Conservation (phyloP, 2,113 vertebrate species). For the Caranx melampygus region DNA sequence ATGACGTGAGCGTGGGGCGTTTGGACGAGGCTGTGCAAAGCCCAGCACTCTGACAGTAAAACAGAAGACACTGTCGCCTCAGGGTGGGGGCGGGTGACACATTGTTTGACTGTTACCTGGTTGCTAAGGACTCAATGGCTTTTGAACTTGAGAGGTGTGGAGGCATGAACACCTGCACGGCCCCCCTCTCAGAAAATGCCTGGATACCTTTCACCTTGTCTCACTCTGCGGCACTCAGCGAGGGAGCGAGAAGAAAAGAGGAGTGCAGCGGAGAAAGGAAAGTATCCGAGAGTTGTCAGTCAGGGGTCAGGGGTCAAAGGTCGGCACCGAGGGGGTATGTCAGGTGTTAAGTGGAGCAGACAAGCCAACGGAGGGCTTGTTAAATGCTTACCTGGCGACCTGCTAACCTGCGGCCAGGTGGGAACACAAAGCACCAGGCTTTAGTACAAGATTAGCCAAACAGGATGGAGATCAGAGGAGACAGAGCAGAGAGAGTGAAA, state of each 20-base stretch:
- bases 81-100: constrained; percentile 64
- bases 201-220: constrained; percentile 82
- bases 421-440: constrained; percentile 73
- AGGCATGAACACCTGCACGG: constrained; percentile 84
- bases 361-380: constrained; percentile 73
- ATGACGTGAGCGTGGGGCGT: constrained; percentile 28
- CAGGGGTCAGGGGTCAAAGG: constrained; percentile 80
- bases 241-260: constrained; percentile 76
- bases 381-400: constrained; percentile 76
- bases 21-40: constrained; percentile 27
- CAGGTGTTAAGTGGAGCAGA: constrained; percentile 87
- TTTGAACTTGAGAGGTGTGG: constrained; percentile 86
- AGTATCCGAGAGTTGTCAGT: constrained; percentile 80
- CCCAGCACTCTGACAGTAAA: constrained; percentile 50
- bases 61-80: constrained; percentile 57
- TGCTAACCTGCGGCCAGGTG: constrained; percentile 82
- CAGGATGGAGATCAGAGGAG: constrained; percentile 68
- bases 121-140: constrained; percentile 79
- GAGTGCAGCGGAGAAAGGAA: constrained; percentile 65
- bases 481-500: constrained; percentile 30
- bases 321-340: constrained; percentile 79
- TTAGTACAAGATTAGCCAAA: constrained; percentile 65
- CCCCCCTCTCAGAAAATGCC: constrained; percentile 49
- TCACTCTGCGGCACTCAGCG: constrained; percentile 76
- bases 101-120: constrained; percentile 78